These are phyloP conservation scores for Caradrina kadenii DNA, from an alignment of 2,888 invertebrate genomes.

Conservation along the genomic window DNA sequence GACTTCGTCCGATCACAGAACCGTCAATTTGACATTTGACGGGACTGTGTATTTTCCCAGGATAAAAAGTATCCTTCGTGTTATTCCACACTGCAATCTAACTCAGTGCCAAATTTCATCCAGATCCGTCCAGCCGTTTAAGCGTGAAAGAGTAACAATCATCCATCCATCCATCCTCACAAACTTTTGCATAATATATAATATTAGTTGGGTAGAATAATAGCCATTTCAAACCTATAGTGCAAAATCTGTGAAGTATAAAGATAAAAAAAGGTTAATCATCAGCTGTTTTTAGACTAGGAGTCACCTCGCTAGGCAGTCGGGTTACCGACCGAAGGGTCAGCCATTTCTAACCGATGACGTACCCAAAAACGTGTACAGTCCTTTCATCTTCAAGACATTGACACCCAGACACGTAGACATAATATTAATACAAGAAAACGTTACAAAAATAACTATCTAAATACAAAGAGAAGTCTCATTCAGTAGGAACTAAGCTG, in stretches of 20 bases:
- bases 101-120: too few relatives aligned
- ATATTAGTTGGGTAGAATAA: too few relatives aligned
- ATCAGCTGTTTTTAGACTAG: slow-evolving; percentile 25
- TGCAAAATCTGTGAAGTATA: not conserved
- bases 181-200: too few relatives aligned
- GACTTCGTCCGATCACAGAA: too few relatives aligned
- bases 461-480: slow-evolving; percentile 56
- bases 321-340: slow-evolving; percentile 27
- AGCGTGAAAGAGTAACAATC: too few relatives aligned
- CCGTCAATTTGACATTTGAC: too few relatives aligned
- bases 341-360: slow-evolving; percentile 33
- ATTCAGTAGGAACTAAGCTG: slow-evolving; percentile 55
- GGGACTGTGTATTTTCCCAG: too few relatives aligned
- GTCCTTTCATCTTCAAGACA: slow-evolving; percentile 48
- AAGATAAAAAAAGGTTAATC: slow-evolving; percentile 25
- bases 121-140: too few relatives aligned
- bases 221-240: too few relatives aligned
- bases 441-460: slow-evolving; percentile 51
- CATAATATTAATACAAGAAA: slow-evolving; percentile 53
- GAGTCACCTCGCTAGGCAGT: slow-evolving; percentile 33
- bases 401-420: slow-evolving; percentile 44
- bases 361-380: slow-evolving; percentile 23
- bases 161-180: too few relatives aligned
- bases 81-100: too few relatives aligned
- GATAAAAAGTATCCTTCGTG: too few relatives aligned